These are phyloP conservation scores for Pachliopta kotzebuea DNA, from an alignment of 2,888 invertebrate genomes.

Conservation along the genomic window DNA sequence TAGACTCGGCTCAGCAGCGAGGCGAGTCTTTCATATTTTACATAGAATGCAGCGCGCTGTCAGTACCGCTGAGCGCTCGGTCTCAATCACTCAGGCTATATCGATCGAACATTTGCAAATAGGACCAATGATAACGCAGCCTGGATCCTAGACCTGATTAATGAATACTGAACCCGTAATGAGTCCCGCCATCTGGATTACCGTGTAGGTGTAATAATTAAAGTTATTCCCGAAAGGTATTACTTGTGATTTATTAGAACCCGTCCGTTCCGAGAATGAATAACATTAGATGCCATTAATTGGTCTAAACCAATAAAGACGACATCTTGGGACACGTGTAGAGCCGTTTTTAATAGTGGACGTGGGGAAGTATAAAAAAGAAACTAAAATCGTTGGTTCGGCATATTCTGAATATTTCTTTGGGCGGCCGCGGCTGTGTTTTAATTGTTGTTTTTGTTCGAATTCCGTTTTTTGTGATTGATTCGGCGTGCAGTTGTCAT, in stretches of 20 bases:
- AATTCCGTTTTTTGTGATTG: slow-evolving; percentile 79
- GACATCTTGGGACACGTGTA: slow-evolving; percentile 72
- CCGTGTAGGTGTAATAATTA: slow-evolving; percentile 5
- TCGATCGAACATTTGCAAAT: slow-evolving; percentile 70
- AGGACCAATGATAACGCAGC: slow-evolving; percentile 55
- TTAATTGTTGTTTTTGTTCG: slow-evolving; percentile 80
- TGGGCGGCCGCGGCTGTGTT: slow-evolving; percentile 55
- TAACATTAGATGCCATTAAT: slow-evolving; percentile 70
- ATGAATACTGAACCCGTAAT: slow-evolving; percentile 28
- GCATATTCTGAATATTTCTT: slow-evolving; percentile 77
- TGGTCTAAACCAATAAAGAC: slow-evolving; percentile 77
- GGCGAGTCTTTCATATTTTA: slow-evolving; percentile 72
- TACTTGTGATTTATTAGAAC: slow-evolving; percentile 61
- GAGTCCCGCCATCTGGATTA: slow-evolving; percentile 26
- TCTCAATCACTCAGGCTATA: slow-evolving; percentile 71
- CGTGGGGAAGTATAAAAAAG: slow-evolving; percentile 40
- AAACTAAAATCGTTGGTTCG: slow-evolving; percentile 40
- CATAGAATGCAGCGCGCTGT: slow-evolving; percentile 74
- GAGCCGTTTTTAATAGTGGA: slow-evolving; percentile 44
- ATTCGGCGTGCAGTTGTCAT: slow-evolving; percentile 79
- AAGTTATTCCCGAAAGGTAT: slow-evolving; percentile 34
- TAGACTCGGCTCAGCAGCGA: slow-evolving; percentile 40
- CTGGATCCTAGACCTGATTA: slow-evolving; percentile 34
- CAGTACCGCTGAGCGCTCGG: slow-evolving; percentile 59
- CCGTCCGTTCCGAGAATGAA: slow-evolving; percentile 60